These are phyloP conservation scores for Euwallacea similis DNA, from an alignment of 1,140 invertebrate species.

Conservation along the genomic window DNA sequence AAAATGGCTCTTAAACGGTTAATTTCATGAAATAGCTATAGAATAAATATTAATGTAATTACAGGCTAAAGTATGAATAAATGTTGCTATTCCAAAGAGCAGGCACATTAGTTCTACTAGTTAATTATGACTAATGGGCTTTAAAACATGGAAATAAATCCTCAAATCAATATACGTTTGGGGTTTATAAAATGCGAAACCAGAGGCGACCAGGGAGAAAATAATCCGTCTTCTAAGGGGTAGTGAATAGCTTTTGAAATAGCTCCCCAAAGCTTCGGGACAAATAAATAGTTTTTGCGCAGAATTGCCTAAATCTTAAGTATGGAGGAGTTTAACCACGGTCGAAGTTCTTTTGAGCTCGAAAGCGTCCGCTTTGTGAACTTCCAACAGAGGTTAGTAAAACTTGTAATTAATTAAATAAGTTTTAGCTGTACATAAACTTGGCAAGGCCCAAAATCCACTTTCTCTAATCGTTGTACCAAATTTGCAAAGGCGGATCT, in stretches of 20 bases:
- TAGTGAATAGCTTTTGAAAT: constrained; percentile 11
- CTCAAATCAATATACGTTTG: too few species aligned
- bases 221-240: not conserved
- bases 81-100: too few species aligned
- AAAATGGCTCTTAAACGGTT: too few species aligned
- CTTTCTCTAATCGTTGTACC: constrained; percentile 38
- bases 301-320: constrained; percentile 19
- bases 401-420: constrained; percentile 42
- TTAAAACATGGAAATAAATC: too few species aligned
- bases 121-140: too few species aligned
- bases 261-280: not conserved
- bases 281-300: constrained; percentile 28
- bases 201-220: not conserved
- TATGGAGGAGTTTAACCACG: constrained; percentile 28
- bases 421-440: constrained; percentile 36
- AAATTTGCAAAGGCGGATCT: constrained; percentile 26
- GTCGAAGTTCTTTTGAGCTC: constrained; percentile 26
- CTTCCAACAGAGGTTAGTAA: constrained; percentile 35
- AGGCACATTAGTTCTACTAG: too few species aligned
- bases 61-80: too few species aligned
- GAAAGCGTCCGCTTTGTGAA: constrained; percentile 24
- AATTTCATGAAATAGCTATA: too few species aligned
- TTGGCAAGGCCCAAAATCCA: constrained; percentile 32
- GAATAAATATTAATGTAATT: too few species aligned
- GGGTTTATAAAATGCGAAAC: too few species aligned